A percentile compares a stretch with the other conserved stretches of the same genome.
Evolutionary conservation across 1,140 invertebrate species (phyloP).

Genomic region (Drosophila mauritiana): DNA sequence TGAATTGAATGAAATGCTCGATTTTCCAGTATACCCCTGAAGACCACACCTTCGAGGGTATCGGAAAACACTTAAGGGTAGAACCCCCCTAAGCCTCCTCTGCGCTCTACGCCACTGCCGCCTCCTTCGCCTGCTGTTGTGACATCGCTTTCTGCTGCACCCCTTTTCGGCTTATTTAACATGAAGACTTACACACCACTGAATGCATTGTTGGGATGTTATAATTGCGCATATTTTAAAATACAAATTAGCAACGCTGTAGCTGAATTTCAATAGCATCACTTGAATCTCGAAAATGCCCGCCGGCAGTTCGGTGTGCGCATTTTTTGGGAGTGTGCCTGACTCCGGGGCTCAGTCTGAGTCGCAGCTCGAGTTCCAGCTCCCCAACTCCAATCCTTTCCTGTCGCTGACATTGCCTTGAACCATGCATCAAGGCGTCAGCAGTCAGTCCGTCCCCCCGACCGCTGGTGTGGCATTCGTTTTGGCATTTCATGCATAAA

Average conservation of each 20-base stretch:
- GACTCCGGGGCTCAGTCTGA: constrained; percentile 47
- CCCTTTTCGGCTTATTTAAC: constrained; percentile 76
- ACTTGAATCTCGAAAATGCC: constrained; percentile 29
- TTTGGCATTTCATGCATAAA: constrained; percentile 77
- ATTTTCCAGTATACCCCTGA: background rate
- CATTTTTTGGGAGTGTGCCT: constrained; percentile 57
- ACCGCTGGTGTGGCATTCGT: constrained; percentile 62
- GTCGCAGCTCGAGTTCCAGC: background rate
- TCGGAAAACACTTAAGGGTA: constrained; percentile 66
- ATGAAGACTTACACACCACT: constrained; percentile 76
- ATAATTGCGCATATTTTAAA: constrained; percentile 83
- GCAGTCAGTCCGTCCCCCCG: constrained; percentile 47
- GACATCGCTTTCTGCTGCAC: constrained; percentile 55
- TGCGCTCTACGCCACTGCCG: background rate
- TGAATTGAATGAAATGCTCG: too few relatives aligned
- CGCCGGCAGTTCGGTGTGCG: constrained; percentile 39
- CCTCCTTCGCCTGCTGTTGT: constrained; percentile 59
- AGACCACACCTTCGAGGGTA: background rate
- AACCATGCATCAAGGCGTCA: constrained; percentile 77
- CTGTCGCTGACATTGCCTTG: constrained; percentile 61
- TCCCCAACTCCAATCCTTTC: constrained; percentile 15
- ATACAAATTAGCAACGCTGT: constrained; percentile 83
- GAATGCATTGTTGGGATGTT: constrained; percentile 67
- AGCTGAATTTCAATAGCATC: constrained; percentile 76
- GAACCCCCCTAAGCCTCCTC: constrained; percentile 12